phyloP scores from a whole-genome alignment of 2,888 invertebrate species.

The Notodonta ziczac region DNA sequence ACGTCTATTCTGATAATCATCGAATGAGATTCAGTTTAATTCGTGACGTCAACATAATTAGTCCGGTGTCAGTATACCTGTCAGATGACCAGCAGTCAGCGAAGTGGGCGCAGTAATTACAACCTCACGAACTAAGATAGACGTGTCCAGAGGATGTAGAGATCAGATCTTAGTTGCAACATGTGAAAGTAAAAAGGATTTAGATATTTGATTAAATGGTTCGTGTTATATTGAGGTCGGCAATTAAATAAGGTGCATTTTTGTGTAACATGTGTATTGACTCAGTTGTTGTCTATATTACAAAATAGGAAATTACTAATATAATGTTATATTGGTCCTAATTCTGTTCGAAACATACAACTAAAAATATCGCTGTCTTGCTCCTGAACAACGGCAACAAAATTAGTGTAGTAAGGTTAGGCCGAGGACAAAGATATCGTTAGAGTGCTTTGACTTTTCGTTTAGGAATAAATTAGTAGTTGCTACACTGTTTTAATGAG shows the following conservation, averaged over 20 bases:
- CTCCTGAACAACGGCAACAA: no score
- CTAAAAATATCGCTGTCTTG: no score
- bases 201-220: conserved; percentile 13
- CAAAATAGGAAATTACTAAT: conserved; percentile 3
- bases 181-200: conserved; percentile 24
- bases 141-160: conserved; percentile 7
- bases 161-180: conserved; percentile 14
- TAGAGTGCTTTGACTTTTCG: neutral
- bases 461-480: neutral
- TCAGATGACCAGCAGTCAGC: neutral
- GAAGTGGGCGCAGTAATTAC: neutral
- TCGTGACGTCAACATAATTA: no score
- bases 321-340: neutral
- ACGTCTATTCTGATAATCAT: neutral
- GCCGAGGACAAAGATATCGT: neutral
- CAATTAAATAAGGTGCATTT: conserved; percentile 26
- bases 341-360: neutral
- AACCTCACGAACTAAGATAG: conserved; percentile 4
- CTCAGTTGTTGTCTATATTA: conserved; percentile 19
- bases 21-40: neutral
- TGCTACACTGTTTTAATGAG: neutral
- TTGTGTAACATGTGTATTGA: conserved; percentile 23
- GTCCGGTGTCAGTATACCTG: no score
- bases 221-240: conserved; percentile 20
- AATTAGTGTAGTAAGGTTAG: no score